A percentile compares a stretch with the other conserved stretches of the same genome.
Evolutionary conservation across 2,888 invertebrate species (phyloP).

Genomic region (Camptogramma bilineatum): DNA sequence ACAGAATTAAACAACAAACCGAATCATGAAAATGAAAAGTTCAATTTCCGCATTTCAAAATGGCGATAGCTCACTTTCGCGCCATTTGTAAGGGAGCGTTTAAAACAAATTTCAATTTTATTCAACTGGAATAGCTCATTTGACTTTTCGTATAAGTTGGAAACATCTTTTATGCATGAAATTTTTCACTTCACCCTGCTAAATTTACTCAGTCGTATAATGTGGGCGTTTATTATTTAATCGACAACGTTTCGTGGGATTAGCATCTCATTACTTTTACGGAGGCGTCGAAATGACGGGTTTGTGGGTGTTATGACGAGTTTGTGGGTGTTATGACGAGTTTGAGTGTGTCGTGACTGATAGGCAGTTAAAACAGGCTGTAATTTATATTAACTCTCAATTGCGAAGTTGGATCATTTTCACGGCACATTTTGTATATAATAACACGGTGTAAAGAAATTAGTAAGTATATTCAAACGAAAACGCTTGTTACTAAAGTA

Average conservation of each 20-base stretch:
- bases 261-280: slow-evolving; percentile 28
- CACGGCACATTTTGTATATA: too few relatives aligned
- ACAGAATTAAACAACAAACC: neutral
- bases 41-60: slow-evolving; percentile 32
- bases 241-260: slow-evolving; percentile 20
- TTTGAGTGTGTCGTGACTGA: neutral
- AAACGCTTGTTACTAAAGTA: too few relatives aligned
- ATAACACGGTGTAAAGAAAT: too few relatives aligned
- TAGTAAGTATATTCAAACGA: too few relatives aligned
- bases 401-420: neutral
- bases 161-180: slow-evolving; percentile 56
- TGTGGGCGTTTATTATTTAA: slow-evolving; percentile 27
- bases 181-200: slow-evolving; percentile 44
- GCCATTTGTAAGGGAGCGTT: slow-evolving; percentile 31
- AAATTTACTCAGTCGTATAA: slow-evolving; percentile 33
- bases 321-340: neutral
- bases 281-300: slow-evolving; percentile 6
- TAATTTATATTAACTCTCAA: neutral
- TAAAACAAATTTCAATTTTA: slow-evolving; percentile 48
- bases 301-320: slow-evolving; percentile 1
- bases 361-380: neutral
- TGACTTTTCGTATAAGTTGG: slow-evolving; percentile 37
- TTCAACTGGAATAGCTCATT: slow-evolving; percentile 46
- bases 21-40: slow-evolving; percentile 19
- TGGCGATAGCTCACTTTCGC: slow-evolving; percentile 28